Base-by-base conservation (phyloP, 2,113 vertebrate genomes). In the Apteryx mantelli region DNA sequence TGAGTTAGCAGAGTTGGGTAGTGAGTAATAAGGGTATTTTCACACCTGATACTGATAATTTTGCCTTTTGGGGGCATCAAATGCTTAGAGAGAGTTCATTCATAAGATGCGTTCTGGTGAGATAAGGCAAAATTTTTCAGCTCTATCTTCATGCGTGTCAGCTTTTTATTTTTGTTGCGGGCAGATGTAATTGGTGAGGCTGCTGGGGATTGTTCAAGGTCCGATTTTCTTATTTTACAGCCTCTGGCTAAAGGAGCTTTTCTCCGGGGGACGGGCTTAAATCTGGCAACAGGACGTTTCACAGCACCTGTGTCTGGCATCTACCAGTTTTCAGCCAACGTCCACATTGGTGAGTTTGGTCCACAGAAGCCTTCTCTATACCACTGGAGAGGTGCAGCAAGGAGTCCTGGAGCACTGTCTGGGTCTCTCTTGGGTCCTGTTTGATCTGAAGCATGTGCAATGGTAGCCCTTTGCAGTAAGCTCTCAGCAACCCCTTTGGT, bases 301-400 rank as follows among this genome's bases (percentile, higher is more conserved):
- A 99, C 99, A 2, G 99, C 99, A 19, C 99, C 99, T 0, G 91
- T 99, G 87, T 98, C 98, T 0, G 99, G 99, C 89, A 99, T 99
- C 98, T 99, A 99, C 98, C 99, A 99, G 97, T 99, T 99, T 91
- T 99, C 99, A 36, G 99, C 99, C 93, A 99, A 99, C 28, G 91
- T 99, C 82, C 99, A 99, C 60, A 89, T 99, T 7, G 99, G 99
- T 99, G 98, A 99, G 98, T 77, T 48, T 25, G 65, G 60, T 18
- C 25, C 18, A 5, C 30, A 30, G n/a, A 24, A 32, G 2, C 8
- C 40, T 78, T 7, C 36, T 38, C 50, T 58, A 42, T 9, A 1
- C 52, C 9, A 13, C 28, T 32, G 26, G 30, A 26, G 50, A 65
- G n/a, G 40, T 25, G 53, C 53, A 38, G 70, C 58, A 46, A n/a